These are phyloP conservation scores for Canis aureus DNA, from an alignment of 2,113 vertebrate genomes.

Conservation along the genomic window DNA sequence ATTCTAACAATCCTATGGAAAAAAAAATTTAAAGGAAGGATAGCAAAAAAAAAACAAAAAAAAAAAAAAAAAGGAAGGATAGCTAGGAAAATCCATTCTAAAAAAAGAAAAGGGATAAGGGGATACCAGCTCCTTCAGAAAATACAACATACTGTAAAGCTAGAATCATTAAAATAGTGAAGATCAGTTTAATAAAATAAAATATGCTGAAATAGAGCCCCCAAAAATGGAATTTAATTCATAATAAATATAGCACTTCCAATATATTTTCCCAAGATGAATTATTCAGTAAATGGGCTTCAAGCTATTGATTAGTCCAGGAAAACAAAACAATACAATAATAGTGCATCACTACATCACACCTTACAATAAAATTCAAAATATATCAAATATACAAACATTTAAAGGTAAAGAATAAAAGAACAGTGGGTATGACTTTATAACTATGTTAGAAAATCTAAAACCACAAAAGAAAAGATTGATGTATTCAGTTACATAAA, in stretches of 20 bases:
- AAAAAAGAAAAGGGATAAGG: not conserved
- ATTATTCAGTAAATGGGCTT: not conserved
- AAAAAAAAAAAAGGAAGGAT: not conserved
- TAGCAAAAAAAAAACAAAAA: too few species aligned
- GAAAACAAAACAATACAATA: not conserved
- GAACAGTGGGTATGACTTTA: not conserved
- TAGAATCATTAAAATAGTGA: constrained; percentile 28
- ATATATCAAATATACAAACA: not conserved
- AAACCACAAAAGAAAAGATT: constrained; percentile 1
- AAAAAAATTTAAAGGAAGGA: not conserved
- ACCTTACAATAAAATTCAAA: not conserved
- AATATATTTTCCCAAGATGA: not conserved
- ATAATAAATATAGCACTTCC: not conserved
- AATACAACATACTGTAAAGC: not conserved
- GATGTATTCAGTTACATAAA: not conserved
- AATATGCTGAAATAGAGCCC: not conserved
- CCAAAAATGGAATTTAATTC: not conserved
- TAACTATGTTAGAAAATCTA: not conserved
- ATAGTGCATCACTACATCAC: too few species aligned
- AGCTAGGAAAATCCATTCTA: not conserved
- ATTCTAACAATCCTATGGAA: not conserved
- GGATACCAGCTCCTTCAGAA: not conserved
- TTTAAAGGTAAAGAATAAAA: constrained; percentile 17
- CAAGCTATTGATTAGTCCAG: not conserved
- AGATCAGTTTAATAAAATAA: not conserved